Evolutionary conservation across 2,797 vertebrate genomes (phyloP).

Genomic region (Oryzias dopingdopingensis): DNA sequence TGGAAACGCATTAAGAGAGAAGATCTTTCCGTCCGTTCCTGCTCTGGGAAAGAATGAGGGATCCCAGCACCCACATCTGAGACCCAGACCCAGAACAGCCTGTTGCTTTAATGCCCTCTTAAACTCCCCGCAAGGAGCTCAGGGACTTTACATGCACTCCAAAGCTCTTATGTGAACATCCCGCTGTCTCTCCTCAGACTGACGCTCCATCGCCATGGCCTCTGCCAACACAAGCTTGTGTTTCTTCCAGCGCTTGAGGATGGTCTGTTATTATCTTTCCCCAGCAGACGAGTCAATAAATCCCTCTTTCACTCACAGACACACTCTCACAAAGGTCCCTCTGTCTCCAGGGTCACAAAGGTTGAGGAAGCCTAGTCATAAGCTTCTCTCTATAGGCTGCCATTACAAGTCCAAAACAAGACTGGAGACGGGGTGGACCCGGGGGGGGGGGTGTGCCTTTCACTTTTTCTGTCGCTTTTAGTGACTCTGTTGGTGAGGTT

Average conservation of each 20-base stretch:
- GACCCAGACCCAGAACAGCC: constrained; percentile 51
- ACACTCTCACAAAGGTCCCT: constrained; percentile 36
- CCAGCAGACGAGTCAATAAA: constrained; percentile 37
- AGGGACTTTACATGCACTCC: constrained; percentile 35
- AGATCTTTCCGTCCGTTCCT: constrained; percentile 52
- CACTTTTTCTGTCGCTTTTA: no score
- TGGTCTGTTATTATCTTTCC: constrained; percentile 66
- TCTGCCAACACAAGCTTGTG: constrained; percentile 62
- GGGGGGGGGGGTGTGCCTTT: constrained; percentile 10
- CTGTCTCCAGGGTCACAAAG: constrained; percentile 51
- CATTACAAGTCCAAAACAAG: constrained; percentile 26
- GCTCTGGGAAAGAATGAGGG: constrained; percentile 47
- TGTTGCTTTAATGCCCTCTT: constrained; percentile 53
- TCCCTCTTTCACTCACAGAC: constrained; percentile 20
- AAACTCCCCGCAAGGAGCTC: constrained; percentile 43
- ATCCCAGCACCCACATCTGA: constrained; percentile 72
- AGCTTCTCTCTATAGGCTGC: constrained; percentile 34
- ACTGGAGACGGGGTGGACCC: constrained; percentile 34
- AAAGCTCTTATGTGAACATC: constrained; percentile 56
- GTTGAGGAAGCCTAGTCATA: constrained; percentile 37
- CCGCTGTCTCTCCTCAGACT: constrained; percentile 53
- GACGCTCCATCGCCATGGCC: constrained; percentile 35
- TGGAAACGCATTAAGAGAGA: constrained; percentile 53
- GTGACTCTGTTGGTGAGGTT: no score
- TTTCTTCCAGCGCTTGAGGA: constrained; percentile 53